Base-by-base conservation (phyloP, 2,888 invertebrate species). In the Eupithecia insigniata region DNA sequence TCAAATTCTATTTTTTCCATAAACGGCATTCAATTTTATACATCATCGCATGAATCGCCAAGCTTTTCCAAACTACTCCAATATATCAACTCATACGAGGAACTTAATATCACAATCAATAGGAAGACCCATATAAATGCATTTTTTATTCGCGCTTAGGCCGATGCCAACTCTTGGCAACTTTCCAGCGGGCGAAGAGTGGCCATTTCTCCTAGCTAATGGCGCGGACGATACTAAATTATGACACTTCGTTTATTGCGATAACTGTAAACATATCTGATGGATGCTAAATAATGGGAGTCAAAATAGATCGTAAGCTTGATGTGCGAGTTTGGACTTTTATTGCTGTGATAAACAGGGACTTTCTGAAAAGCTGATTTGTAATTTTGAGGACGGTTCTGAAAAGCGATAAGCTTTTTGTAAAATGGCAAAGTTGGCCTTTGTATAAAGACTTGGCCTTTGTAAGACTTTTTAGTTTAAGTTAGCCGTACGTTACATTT, bases 181-280 rank as follows among this genome's bases (percentile, higher is more conserved):
- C 61, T 77, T 74, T 84, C 84, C 83, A 88, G 83, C 82, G 80
- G 72, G 76, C 74, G 55, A 87, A 79, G 82, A 73, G 83, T 82
- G 79, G 82, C 85, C 82, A 85, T 89, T 87, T 85, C 86, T 88
- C 87, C 83, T 82, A 77, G 80, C 81, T 89, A 89, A 90, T 90
- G 90, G 87, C 80, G 80, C 80, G 85, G 86, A 87, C 87, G 85
- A 83, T 82, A 84, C 80, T 83, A 84, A 89, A 87, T 89, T 90
- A 89, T 90, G 88, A 88, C 87, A 88, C 85, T 85, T 85, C 83
- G 81, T 82, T 84, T 83, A 84, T 85, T 85, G 75, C 78, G 79
- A 81, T 83, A 85, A 79, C 80, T 79, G 82, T 83, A 80, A 83
- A 83, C 78, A 79, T 78, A 78, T 73, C 78, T 80, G 80, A 78